Evolutionary conservation across 1,140 invertebrate species (phyloP).

Genomic region (Ephestia elutella): DNA sequence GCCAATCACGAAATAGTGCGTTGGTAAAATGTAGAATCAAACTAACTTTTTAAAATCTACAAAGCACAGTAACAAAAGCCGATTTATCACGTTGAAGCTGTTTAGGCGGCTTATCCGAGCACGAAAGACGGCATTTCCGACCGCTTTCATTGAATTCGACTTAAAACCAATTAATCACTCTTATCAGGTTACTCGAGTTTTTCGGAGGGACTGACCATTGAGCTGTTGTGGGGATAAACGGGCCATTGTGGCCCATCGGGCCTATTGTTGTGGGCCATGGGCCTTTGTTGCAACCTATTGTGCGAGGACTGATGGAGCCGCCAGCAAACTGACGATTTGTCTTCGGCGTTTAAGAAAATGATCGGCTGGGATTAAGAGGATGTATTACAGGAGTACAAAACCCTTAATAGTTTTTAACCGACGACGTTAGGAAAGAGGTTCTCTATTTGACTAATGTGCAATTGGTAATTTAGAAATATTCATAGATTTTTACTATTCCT

Average conservation of each 20-base stretch:
- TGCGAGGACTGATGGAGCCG: constrained; percentile 50
- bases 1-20: neutral
- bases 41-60: constrained; percentile 3
- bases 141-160: constrained; percentile 61
- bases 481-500: too few relatives aligned
- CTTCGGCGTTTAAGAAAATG: constrained; percentile 24
- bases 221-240: constrained; percentile 50
- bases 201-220: constrained; percentile 58
- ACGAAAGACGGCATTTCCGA: constrained; percentile 33
- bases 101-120: constrained; percentile 32
- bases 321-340: constrained; percentile 55
- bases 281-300: constrained; percentile 57
- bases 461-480: too few relatives aligned
- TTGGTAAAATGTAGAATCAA: neutral
- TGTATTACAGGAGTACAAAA: neutral
- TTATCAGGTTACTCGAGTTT: constrained; percentile 63
- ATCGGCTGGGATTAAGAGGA: constrained; percentile 4
- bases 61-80: constrained; percentile 1
- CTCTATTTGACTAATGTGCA: too few relatives aligned
- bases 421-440: neutral
- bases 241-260: constrained; percentile 44
- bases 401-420: constrained; percentile 3
- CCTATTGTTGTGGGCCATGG: constrained; percentile 39
- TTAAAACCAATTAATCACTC: constrained; percentile 71
- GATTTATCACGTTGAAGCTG: constrained; percentile 26